Conservation (phyloP, 2,888 invertebrate genomes). For the Volucella inflata region DNA sequence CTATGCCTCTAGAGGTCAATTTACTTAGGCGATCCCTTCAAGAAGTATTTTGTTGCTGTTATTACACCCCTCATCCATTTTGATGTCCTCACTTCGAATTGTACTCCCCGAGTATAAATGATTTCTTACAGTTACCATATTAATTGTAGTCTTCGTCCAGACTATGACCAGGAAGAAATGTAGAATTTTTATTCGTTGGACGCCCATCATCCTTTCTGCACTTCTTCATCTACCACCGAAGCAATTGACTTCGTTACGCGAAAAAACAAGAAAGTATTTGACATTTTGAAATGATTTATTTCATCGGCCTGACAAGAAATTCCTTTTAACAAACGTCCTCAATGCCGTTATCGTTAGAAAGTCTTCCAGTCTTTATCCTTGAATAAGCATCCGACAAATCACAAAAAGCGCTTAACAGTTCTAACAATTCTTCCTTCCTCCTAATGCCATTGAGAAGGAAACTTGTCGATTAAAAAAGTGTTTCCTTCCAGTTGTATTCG, state of each 20-base stretch:
- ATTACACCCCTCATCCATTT: too few species aligned
- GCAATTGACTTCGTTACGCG: conserved; percentile 1
- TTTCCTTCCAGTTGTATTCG: too few species aligned
- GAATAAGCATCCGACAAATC: conserved; percentile 13
- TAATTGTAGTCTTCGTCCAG: too few species aligned
- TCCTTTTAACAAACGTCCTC: conserved; percentile 7
- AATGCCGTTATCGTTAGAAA: not conserved
- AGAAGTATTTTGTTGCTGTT: too few species aligned
- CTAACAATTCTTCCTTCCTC: conserved; percentile 2
- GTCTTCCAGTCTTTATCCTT: not conserved
- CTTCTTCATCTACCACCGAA: not conserved
- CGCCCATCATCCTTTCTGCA: too few species aligned
- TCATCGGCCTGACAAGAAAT: conserved; percentile 8
- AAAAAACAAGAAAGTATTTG: not conserved
- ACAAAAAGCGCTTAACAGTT: conserved; percentile 3
- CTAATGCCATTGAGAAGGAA: not conserved
- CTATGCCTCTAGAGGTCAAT: too few species aligned
- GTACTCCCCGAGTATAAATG: too few species aligned
- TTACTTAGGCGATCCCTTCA: too few species aligned
- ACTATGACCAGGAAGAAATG: too few species aligned
- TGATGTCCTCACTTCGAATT: too few species aligned
- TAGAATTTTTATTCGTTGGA: not conserved
- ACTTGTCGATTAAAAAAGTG: conserved; percentile 12
- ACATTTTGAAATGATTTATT: conserved; percentile 22
- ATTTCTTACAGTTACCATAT: too few species aligned